These are phyloP conservation scores for Eublepharis macularius DNA, from an alignment of 2,113 vertebrate genomes.

Conservation along the genomic window DNA sequence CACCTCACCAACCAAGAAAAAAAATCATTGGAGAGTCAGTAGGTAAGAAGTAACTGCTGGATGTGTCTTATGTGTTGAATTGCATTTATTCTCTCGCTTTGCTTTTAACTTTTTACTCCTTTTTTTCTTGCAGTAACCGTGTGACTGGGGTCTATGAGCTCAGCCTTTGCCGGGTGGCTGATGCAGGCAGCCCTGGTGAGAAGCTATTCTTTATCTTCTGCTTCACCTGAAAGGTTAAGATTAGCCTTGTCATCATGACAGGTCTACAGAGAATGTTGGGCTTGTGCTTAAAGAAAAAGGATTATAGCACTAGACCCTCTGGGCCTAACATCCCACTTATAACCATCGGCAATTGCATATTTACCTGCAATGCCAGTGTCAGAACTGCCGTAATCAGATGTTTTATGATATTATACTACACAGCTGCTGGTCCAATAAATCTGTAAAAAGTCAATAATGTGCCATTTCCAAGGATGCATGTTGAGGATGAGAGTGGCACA, in stretches of 20 bases:
- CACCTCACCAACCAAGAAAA: neutral
- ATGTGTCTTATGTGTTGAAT: neutral
- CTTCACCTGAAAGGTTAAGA: neutral
- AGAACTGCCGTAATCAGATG: neutral
- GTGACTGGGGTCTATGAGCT: conserved; percentile 95
- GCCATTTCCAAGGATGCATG: neutral
- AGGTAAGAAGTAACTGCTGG: neutral
- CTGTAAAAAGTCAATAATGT: neutral
- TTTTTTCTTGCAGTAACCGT: conserved; percentile 81
- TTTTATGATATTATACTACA: neutral
- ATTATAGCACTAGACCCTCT: neutral
- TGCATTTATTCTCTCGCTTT: neutral
- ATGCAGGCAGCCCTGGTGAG: conserved; percentile 92
- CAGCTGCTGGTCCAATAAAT: neutral
- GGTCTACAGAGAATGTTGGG: neutral
- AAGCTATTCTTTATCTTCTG: neutral
- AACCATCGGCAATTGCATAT: neutral
- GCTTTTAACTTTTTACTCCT: neutral
- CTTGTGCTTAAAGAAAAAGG: neutral
- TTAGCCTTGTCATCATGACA: neutral
- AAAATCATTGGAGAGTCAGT: neutral
- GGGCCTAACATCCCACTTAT: neutral
- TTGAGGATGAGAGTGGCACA: neutral
- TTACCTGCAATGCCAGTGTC: neutral
- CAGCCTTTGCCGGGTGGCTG: conserved; percentile 89